phyloP scores from a whole-genome alignment of 1,140 invertebrate species.

The Atta cephalotes region DNA sequence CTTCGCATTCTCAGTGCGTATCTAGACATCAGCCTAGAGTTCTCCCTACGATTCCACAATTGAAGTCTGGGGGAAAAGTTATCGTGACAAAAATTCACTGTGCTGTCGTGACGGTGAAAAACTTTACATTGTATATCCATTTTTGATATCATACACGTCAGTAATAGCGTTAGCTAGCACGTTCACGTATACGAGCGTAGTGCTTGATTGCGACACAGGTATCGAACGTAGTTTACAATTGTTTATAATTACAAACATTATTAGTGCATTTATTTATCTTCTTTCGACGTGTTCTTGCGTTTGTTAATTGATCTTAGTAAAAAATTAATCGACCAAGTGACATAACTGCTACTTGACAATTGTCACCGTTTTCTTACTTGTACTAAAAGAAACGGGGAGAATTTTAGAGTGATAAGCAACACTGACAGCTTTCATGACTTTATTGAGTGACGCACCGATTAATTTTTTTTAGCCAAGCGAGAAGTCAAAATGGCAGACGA shows the following conservation, averaged over 20 bases:
- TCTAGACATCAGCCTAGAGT: not conserved
- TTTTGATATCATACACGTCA: conserved; percentile 62
- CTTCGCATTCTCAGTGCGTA: no score
- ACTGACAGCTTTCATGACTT: not conserved
- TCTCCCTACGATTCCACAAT: not conserved
- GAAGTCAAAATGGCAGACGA: conserved; percentile 69
- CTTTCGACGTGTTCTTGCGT: not conserved
- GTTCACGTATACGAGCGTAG: conserved; percentile 3
- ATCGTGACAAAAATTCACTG: conserved; percentile 37
- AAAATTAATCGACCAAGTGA: not conserved
- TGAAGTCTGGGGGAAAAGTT: conserved; percentile 30
- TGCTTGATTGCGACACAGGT: not conserved
- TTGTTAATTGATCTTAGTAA: not conserved
- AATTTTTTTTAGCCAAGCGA: conserved; percentile 8
- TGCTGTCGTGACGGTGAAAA: conserved; percentile 17
- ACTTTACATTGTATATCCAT: conserved; percentile 32
- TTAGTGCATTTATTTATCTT: not conserved
- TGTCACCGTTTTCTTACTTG: not conserved
- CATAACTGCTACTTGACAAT: not conserved
- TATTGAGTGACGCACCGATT: not conserved
- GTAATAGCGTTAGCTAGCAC: conserved; percentile 15
- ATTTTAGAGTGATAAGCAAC: not conserved
- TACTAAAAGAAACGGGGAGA: not conserved
- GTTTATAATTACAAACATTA: not conserved
- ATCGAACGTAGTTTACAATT: not conserved